Conservation (phyloP, 2,797 vertebrate species). For the Cetoscarus ocellatus region DNA sequence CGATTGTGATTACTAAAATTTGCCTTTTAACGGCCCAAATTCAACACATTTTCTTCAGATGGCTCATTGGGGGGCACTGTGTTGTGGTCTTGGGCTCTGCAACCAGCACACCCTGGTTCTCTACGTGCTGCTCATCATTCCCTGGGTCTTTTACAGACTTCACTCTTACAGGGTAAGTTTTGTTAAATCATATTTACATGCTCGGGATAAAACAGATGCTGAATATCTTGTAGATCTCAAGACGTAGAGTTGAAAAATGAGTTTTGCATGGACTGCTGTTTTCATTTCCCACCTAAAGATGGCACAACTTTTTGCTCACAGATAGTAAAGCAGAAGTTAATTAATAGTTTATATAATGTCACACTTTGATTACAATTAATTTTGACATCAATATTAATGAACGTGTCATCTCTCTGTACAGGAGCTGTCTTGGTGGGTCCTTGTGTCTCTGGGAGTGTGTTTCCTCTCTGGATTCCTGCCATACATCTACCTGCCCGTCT, state of each 20-base stretch:
- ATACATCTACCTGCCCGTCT: slow-evolving; percentile 93
- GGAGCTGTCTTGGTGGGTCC: slow-evolving; percentile 86
- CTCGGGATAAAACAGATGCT: background rate
- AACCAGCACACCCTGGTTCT: slow-evolving; percentile 96
- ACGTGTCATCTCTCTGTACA: slow-evolving; percentile 61
- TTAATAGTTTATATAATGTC: background rate
- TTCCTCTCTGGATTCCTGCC: slow-evolving; percentile 91
- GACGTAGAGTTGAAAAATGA: too few relatives aligned
- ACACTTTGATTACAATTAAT: background rate
- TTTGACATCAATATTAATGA: background rate
- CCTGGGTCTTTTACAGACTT: slow-evolving; percentile 90
- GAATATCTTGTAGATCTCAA: background rate
- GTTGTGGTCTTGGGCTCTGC: slow-evolving; percentile 93
- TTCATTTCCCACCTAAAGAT: too few relatives aligned
- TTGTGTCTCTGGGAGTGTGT: slow-evolving; percentile 85
- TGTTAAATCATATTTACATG: background rate
- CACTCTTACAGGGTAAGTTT: slow-evolving; percentile 84
- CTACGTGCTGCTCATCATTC: slow-evolving; percentile 87
- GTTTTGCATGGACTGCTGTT: too few relatives aligned
- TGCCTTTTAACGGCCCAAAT: background rate
- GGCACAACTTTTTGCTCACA: too few relatives aligned
- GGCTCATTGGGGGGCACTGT: slow-evolving; percentile 91
- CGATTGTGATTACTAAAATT: too few relatives aligned
- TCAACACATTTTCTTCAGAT: slow-evolving; percentile 80
- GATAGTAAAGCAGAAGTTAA: background rate